A percentile compares a stretch with the other conserved stretches of the same genome.
Evolutionary conservation across 2,113 vertebrate species (phyloP).

Genomic region (Pseudorhombus dupliciocellatus): DNA sequence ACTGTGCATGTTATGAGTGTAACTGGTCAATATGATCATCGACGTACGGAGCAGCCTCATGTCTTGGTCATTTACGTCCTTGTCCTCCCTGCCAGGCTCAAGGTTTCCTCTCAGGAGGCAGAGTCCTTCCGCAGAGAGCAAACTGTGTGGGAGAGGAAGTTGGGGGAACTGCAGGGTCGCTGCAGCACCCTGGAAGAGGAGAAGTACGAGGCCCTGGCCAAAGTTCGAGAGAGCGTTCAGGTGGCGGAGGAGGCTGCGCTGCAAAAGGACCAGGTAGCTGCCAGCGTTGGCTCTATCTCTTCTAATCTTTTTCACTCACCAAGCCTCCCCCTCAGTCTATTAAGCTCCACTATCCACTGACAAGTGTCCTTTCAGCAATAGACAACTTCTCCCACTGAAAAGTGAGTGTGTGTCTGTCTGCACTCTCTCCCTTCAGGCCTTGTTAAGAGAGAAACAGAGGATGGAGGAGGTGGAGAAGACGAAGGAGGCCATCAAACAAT

Average conservation of each 20-base stretch:
- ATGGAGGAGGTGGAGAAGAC: constrained; percentile 87
- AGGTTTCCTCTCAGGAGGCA: constrained; percentile 80
- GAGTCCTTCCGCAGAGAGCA: constrained; percentile 83
- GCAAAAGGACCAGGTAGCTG: constrained; percentile 88
- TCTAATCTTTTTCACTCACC: background rate
- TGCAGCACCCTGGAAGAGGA: constrained; percentile 82
- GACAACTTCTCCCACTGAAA: constrained; percentile 3
- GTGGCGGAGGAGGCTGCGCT: constrained; percentile 89
- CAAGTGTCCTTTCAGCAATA: constrained; percentile 12
- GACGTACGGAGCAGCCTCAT: background rate
- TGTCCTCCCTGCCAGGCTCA: constrained; percentile 64
- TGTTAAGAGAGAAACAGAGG: constrained; percentile 90
- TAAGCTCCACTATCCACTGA: background rate
- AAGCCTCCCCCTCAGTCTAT: background rate
- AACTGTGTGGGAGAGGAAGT: constrained; percentile 83
- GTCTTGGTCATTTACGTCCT: constrained; percentile 4
- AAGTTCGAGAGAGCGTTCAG: constrained; percentile 87
- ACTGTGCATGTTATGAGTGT: background rate
- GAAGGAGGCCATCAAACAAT: constrained; percentile 84
- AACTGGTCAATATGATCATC: background rate
- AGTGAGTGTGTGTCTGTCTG: background rate
- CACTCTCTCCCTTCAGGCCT: constrained; percentile 77
- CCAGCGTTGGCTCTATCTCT: background rate
- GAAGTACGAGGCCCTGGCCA: constrained; percentile 85
- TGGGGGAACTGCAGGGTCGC: constrained; percentile 84